phyloP scores from a whole-genome alignment of 1,140 invertebrate species.

The Arctopsyche grandis region DNA sequence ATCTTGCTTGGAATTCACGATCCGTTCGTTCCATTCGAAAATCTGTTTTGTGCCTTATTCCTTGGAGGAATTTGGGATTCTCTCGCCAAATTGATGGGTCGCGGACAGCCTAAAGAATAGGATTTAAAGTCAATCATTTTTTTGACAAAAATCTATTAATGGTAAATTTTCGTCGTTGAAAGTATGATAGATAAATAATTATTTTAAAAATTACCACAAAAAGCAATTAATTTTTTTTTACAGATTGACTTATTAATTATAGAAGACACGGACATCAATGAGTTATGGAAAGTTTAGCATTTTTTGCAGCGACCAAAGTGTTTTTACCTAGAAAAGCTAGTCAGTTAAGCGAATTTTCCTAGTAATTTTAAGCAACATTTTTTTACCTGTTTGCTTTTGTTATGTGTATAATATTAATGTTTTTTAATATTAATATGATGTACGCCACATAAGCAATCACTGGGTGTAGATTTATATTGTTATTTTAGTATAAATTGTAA shows the following conservation, averaged over 20 bases:
- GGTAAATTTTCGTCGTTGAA: too few species aligned
- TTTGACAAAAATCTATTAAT: too few species aligned
- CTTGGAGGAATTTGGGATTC: slow-evolving; percentile 99
- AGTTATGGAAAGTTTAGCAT: slow-evolving; percentile 33
- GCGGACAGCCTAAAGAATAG: slow-evolving; percentile 82
- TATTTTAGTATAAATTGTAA: background rate
- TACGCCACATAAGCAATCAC: background rate
- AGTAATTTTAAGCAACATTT: slow-evolving; percentile 49
- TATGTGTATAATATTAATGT: background rate
- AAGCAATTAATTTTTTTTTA: background rate
- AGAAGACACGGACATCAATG: background rate
- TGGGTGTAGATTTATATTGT: background rate
- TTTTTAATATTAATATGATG: background rate
- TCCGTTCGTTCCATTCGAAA: slow-evolving; percentile 98
- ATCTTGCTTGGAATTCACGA: slow-evolving; percentile 97
- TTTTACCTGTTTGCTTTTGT: slow-evolving; percentile 15
- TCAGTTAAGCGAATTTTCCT: slow-evolving; percentile 55
- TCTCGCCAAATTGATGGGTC: slow-evolving; percentile 83
- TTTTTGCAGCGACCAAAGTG: slow-evolving; percentile 53
- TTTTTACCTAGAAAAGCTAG: slow-evolving; percentile 55
- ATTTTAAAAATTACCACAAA: background rate
- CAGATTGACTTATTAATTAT: background rate
- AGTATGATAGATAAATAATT: too few species aligned
- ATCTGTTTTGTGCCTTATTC: slow-evolving; percentile 96
- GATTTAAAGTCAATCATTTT: slow-evolving; percentile 52